phyloP scores from a whole-genome alignment of 2,888 invertebrate genomes.

The Gasteruption jaculator region DNA sequence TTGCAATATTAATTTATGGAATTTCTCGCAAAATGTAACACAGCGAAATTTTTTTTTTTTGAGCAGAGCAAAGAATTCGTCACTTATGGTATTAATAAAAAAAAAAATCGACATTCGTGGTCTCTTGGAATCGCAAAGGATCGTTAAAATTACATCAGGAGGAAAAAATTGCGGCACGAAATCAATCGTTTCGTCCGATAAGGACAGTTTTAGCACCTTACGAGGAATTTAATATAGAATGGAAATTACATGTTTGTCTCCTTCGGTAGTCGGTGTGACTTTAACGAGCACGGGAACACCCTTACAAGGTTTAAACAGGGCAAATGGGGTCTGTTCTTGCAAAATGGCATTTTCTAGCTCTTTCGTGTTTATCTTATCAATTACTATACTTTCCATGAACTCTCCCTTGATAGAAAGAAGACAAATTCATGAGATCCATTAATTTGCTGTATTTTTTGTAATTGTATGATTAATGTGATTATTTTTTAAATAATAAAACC shows the following conservation, averaged over 20 bases:
- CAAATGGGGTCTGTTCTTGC: conserved; percentile 67
- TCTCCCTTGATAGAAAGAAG: conserved; percentile 30
- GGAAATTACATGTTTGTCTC: conserved; percentile 50
- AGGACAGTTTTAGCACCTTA: conserved; percentile 30
- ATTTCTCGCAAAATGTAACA: neutral
- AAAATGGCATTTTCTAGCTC: conserved; percentile 66
- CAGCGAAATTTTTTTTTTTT: too few species aligned
- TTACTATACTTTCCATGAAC: conserved; percentile 58
- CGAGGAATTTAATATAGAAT: conserved; percentile 38
- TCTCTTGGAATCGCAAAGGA: too few species aligned
- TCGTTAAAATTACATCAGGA: too few species aligned
- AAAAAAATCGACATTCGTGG: too few species aligned
- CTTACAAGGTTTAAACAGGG: conserved; percentile 63
- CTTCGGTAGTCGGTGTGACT: conserved; percentile 49
- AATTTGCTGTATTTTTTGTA: too few species aligned
- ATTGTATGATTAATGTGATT: too few species aligned
- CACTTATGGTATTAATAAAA: too few species aligned
- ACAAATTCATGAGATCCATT: conserved; percentile 18
- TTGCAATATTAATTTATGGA: neutral
- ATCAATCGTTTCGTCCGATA: conserved; percentile 53
- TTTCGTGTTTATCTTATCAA: conserved; percentile 68
- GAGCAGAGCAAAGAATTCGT: too few species aligned
- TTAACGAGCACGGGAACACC: conserved; percentile 68
- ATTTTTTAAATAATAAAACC: too few species aligned
- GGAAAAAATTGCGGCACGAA: neutral